These are phyloP conservation scores for Saccopteryx bilineata DNA, from an alignment of 2,113 vertebrate genomes.

Conservation along the genomic window DNA sequence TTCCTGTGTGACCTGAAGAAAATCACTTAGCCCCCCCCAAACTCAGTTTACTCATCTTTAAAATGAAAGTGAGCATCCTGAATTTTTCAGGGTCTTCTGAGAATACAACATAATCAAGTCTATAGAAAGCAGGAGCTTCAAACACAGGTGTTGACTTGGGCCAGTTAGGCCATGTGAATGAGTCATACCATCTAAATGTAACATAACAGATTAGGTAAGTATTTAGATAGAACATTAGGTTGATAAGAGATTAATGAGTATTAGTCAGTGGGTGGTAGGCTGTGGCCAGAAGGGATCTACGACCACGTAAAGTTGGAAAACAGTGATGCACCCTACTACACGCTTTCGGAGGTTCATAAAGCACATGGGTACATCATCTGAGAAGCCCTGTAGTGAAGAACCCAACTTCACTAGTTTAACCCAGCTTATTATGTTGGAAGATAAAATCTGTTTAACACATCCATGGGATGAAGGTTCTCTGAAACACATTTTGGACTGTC, in stretches of 20 bases:
- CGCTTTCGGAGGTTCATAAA: not conserved
- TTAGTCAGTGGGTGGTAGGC: not conserved
- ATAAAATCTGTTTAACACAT: not conserved
- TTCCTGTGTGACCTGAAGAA: not conserved
- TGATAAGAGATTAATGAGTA: not conserved
- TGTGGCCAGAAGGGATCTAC: not conserved
- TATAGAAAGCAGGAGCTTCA: not conserved
- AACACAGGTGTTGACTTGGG: not conserved
- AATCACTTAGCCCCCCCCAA: not conserved
- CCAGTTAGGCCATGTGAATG: not conserved
- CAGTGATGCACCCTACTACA: not conserved
- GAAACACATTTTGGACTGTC: not conserved
- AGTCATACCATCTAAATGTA: not conserved
- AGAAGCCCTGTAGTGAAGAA: not conserved
- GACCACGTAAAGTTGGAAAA: not conserved
- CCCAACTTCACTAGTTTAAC: not conserved
- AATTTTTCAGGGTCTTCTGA: not conserved
- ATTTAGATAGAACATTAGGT: not conserved
- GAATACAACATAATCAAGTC: not conserved
- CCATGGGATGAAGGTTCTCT: not conserved
- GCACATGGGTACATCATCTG: not conserved
- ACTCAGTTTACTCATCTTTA: conserved; percentile 18
- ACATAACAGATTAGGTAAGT: not conserved
- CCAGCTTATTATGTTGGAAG: not conserved
- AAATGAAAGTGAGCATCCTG: not conserved